Evolutionary conservation across 2,113 vertebrate genomes (phyloP), one percentile per base, ranked within the genome.

Genomic region (Zosterops borbonicus): DNA sequence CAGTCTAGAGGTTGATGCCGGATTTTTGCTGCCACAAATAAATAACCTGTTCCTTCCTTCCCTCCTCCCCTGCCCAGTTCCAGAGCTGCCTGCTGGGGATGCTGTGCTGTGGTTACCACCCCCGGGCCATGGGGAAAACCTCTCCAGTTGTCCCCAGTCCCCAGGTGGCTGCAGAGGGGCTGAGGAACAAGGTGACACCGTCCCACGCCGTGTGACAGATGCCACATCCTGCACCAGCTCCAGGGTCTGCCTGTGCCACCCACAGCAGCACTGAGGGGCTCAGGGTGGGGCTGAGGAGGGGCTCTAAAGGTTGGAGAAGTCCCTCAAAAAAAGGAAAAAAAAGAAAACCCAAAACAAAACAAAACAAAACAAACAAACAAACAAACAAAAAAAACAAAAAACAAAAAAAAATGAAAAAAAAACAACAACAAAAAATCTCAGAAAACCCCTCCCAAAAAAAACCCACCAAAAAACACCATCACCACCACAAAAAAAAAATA

Each of bases 51-150:
- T 25, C 49, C 42, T 78, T 47, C 47, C 44, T 44, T 46, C 10
- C 47, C 22, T 70, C 76, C 56, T 83, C 42, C 79, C 63, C 67
- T 74, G 64, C 25, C 50, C 80, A 97, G 97, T 97, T 97, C 71
- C 97, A 97, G 91, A 87, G 96, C 81, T 98, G 97, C 87, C 91
- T 97, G 92, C 75, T 97, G 95, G 81, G 49, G 25, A 96, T 39
- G 62, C 12, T 97, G 65, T 96, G 96, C 87, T 97, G 97, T 13
- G 94, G 97, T 19, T 12, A 58, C 42, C 78, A 49, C 5, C 81
- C 87, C 7, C 1, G 47, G 35, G 33, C 24, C 0, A 39, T 2
- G 0, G 77, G 69, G n/a, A 95, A 94, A 62, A 92, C 90, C 0
- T 35, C 84, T 8, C 95, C 91, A 0, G 65, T 75, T 9, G n/a